phyloP scores from a whole-genome alignment of 2,888 invertebrate species.

The Orthosia cruda region DNA sequence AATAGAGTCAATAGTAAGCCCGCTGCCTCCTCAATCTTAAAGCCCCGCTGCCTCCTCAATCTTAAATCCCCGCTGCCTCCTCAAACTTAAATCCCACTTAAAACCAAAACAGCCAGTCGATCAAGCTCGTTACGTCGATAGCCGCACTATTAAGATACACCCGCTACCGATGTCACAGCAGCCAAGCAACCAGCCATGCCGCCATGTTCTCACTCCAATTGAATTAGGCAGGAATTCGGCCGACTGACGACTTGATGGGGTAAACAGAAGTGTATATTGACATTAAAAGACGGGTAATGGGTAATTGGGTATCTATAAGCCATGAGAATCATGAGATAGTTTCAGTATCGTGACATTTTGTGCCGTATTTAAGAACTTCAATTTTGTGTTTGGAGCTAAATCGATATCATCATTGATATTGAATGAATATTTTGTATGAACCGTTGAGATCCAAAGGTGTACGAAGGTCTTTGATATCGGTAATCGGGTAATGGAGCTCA shows the following conservation, averaged over 20 bases:
- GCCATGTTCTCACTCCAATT: conserved; percentile 46
- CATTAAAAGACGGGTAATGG: conserved; percentile 36
- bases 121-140: conserved; percentile 78
- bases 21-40: conserved; percentile 41
- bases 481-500: too few species aligned
- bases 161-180: conserved; percentile 69
- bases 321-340: neutral
- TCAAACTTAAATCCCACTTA: conserved; percentile 25
- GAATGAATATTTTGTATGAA: too few species aligned
- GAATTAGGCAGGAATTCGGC: conserved; percentile 56
- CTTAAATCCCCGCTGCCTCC: conserved; percentile 41
- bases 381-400: neutral
- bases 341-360: conserved; percentile 4
- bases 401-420: too few species aligned
- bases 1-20: neutral
- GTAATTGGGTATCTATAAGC: conserved; percentile 1
- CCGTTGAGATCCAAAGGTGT: too few species aligned
- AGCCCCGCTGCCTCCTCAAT: conserved; percentile 29
- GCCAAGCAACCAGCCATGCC: conserved; percentile 23
- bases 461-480: too few species aligned
- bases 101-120: conserved; percentile 46
- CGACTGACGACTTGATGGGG: conserved; percentile 28
- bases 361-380: too few species aligned
- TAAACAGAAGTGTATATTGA: conserved; percentile 48
- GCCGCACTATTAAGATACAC: conserved; percentile 82